Conservation (phyloP, 1,140 invertebrate species). For the Danaus plexippus region DNA sequence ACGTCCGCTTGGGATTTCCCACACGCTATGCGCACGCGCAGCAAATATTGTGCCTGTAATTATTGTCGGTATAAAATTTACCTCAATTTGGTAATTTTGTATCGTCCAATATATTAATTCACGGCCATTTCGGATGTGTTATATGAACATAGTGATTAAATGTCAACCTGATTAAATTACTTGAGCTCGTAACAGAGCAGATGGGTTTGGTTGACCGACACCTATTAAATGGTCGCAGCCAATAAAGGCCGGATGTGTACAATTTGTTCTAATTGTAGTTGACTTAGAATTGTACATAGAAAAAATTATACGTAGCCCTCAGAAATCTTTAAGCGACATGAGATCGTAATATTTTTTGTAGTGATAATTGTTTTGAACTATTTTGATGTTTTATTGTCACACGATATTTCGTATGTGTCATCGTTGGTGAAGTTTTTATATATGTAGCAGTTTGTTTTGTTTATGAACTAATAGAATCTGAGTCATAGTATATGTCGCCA, state of each 20-base stretch:
- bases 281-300: conserved; percentile 31
- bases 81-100: conserved; percentile 6
- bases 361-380: no score
- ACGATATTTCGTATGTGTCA: conserved; percentile 4
- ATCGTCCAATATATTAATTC: background rate
- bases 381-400: no score
- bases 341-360: no score
- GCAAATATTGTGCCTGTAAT: conserved; percentile 21
- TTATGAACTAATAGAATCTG: conserved; percentile 20
- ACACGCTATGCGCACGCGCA: conserved; percentile 21
- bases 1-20: conserved; percentile 52
- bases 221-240: conserved; percentile 56
- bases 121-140: conserved; percentile 3
- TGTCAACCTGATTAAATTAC: conserved; percentile 17
- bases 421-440: no score
- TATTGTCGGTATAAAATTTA: conserved; percentile 18
- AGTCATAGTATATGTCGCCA: conserved; percentile 17
- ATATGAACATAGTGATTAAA: conserved; percentile 4
- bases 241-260: conserved; percentile 61
- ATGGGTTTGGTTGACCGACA: conserved; percentile 61
- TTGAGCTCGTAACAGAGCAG: conserved; percentile 33
- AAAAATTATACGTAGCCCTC: background rate
- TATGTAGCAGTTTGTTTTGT: conserved; percentile 12
- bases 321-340: no score
- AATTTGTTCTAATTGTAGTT: conserved; percentile 61